Evolutionary conservation across 2,888 invertebrate species (phyloP).

Genomic region (Carcina quercana): DNA sequence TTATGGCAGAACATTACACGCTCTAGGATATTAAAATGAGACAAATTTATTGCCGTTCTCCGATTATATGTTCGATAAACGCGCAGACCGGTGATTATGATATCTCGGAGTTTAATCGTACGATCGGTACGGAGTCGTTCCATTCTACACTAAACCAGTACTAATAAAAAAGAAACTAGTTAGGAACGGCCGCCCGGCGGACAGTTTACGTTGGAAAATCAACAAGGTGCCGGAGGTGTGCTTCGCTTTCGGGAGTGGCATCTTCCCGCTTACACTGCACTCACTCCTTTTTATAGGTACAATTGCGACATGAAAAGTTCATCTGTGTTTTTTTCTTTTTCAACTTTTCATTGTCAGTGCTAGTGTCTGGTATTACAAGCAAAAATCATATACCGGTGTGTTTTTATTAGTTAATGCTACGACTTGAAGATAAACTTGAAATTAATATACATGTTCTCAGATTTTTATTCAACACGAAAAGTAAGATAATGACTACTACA

Average conservation of each 20-base stretch:
- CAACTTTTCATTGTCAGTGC: too few species aligned
- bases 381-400: too few species aligned
- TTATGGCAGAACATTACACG: constrained; percentile 55
- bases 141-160: constrained; percentile 69
- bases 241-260: constrained; percentile 16
- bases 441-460: too few species aligned
- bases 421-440: too few species aligned
- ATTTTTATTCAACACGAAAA: too few species aligned
- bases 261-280: constrained; percentile 4
- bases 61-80: constrained; percentile 71
- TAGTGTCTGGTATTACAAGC: too few species aligned
- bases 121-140: constrained; percentile 66
- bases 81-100: constrained; percentile 72
- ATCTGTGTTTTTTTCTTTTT: too few species aligned
- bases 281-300: too few species aligned
- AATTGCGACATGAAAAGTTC: too few species aligned
- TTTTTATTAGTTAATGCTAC: too few species aligned
- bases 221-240: constrained; percentile 59
- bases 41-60: constrained; percentile 69
- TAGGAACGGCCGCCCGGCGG: constrained; percentile 54
- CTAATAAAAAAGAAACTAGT: constrained; percentile 71
- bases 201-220: constrained; percentile 69
- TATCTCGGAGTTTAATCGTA: constrained; percentile 68
- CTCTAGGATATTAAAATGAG: constrained; percentile 69
- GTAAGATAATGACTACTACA: too few species aligned